Evolutionary conservation across 2,797 vertebrate species (phyloP).

Genomic region (Microhierax caerulescens): DNA sequence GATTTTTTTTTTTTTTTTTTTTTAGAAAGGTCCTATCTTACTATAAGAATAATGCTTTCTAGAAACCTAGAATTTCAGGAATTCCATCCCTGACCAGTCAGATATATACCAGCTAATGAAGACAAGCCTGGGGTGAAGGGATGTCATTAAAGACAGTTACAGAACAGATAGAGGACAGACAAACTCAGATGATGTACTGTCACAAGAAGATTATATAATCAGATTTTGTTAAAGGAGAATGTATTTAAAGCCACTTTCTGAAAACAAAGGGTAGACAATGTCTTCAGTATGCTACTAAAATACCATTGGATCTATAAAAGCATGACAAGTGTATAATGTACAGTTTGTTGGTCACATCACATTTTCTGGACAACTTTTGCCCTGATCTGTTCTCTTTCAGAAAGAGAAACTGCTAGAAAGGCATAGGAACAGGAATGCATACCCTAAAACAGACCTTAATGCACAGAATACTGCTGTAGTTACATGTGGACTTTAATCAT

Average conservation of each 20-base stretch:
- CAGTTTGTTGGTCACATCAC: neutral
- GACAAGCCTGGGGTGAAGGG: neutral
- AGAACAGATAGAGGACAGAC: neutral
- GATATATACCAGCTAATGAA: neutral
- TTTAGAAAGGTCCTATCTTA: neutral
- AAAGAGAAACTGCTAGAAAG: neutral
- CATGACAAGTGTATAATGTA: neutral
- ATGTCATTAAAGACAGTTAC: neutral
- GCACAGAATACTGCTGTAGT: neutral
- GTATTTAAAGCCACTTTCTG: neutral
- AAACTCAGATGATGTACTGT: neutral
- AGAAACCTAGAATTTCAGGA: neutral
- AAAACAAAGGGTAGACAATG: neutral
- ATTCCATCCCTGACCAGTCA: neutral
- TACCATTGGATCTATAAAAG: neutral
- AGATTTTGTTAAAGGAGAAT: neutral
- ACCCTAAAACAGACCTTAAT: neutral
- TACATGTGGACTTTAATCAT: neutral
- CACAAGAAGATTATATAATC: neutral
- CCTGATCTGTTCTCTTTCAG: neutral
- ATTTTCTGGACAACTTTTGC: neutral
- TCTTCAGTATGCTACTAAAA: neutral
- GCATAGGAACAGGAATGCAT: accelerated
- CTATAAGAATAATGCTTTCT: neutral
- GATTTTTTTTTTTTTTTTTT: neutral